Conservation (phyloP, 2,113 vertebrate genomes). For the Serinus canaria region DNA sequence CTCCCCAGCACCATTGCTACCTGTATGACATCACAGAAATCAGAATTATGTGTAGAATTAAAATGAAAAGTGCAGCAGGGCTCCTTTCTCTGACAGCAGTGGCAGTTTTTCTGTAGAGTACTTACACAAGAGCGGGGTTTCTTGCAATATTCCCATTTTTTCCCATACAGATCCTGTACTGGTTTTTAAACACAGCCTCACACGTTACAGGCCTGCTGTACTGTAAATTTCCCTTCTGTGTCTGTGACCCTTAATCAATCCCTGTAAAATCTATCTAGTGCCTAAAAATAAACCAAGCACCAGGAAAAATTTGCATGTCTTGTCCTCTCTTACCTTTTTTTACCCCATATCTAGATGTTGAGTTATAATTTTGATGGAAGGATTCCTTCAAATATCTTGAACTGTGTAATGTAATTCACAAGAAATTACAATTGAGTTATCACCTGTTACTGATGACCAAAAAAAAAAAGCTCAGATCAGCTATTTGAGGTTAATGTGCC, state of each 20-base stretch:
- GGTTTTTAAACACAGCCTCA: background rate
- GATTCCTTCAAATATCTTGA: slow-evolving; percentile 32
- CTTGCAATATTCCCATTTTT: background rate
- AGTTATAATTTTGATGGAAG: slow-evolving; percentile 25
- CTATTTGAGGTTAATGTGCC: slow-evolving; percentile 67
- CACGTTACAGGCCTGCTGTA: background rate
- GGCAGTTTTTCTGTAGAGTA: background rate
- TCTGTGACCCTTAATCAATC: background rate
- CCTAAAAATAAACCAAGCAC: background rate
- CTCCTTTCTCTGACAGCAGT: background rate
- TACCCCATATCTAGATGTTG: background rate
- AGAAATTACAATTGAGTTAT: slow-evolving; percentile 68
- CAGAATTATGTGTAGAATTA: background rate
- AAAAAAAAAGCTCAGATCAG: slow-evolving; percentile 41
- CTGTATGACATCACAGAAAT: background rate
- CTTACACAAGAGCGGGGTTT: background rate
- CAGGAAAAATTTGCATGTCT: background rate
- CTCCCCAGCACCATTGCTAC: background rate
- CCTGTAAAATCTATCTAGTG: background rate
- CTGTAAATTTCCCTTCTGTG: background rate
- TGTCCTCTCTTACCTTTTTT: background rate
- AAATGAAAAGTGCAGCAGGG: background rate
- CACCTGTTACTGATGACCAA: slow-evolving; percentile 60
- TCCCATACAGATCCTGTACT: background rate
- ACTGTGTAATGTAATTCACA: slow-evolving; percentile 47